These are phyloP conservation scores for Elephantulus edwardii DNA, from an alignment of 2,113 vertebrate species.

Conservation along the genomic window DNA sequence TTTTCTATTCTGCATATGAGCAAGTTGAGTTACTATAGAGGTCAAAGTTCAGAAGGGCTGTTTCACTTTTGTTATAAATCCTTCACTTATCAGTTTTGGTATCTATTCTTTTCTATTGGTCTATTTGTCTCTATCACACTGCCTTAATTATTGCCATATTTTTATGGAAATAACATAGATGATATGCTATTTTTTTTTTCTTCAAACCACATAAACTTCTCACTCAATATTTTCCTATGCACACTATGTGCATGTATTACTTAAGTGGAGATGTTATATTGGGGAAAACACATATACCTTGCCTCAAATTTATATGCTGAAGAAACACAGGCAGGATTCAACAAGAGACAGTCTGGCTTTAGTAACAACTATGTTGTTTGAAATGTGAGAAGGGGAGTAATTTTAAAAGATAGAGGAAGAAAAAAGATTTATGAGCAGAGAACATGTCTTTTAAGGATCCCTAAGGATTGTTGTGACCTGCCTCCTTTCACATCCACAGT, in stretches of 20 bases:
- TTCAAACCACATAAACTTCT: too few relatives aligned
- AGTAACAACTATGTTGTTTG: not conserved
- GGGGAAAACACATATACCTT: not conserved
- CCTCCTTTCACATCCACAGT: not conserved
- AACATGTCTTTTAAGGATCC: not conserved
- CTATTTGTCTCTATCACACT: not conserved
- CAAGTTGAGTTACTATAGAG: not conserved
- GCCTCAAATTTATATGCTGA: not conserved
- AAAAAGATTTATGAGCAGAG: not conserved
- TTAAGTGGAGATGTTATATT: too few relatives aligned
- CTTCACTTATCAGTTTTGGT: not conserved
- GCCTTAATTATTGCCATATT: too few relatives aligned
- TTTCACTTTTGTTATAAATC: not conserved
- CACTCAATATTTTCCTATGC: too few relatives aligned
- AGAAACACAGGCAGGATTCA: not conserved
- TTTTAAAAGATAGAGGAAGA: not conserved
- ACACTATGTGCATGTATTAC: too few relatives aligned
- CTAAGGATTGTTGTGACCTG: not conserved
- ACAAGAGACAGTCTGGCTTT: not conserved
- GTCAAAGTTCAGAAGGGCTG: not conserved
- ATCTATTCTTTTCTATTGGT: not conserved
- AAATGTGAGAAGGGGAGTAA: slow-evolving; percentile 20
- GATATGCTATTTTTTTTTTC: too few relatives aligned
- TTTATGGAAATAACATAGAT: too few relatives aligned
- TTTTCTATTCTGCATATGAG: not conserved